Conservation (phyloP, 1,140 invertebrate genomes). For the Trissolcus basalis region DNA sequence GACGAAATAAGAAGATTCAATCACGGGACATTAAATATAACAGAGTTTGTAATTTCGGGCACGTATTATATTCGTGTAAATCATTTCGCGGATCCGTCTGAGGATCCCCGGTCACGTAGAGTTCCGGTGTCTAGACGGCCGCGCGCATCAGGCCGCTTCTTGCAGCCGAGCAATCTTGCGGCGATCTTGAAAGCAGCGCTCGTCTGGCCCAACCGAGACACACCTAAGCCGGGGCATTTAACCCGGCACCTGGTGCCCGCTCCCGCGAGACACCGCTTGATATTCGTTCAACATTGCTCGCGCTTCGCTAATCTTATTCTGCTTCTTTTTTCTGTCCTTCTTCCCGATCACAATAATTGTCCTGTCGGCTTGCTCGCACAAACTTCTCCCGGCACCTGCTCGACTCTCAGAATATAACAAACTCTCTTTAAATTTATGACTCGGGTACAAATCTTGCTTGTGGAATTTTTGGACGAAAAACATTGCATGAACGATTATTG, state of each 20-base stretch:
- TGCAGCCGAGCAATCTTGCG: constrained; percentile 41
- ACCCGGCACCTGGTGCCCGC: constrained; percentile 73
- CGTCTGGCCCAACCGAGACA: constrained; percentile 65
- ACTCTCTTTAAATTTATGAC: constrained; percentile 56
- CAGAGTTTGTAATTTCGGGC: constrained; percentile 25
- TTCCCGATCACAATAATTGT: constrained; percentile 56
- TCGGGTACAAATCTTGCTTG: constrained; percentile 22
- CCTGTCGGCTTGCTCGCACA: constrained; percentile 42
- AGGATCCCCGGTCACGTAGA: constrained; percentile 64
- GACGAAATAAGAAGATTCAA: neutral
- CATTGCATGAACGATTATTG: neutral
- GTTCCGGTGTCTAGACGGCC: constrained; percentile 28
- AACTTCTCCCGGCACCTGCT: constrained; percentile 46
- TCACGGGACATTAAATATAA: constrained; percentile 12
- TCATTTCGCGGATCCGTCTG: constrained; percentile 56
- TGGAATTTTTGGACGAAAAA: constrained; percentile 20
- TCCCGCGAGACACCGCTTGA: constrained; percentile 71
- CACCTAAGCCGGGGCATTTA: constrained; percentile 72
- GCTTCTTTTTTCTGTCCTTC: constrained; percentile 21
- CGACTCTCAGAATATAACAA: constrained; percentile 42
- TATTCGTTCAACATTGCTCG: constrained; percentile 69
- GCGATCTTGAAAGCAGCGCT: constrained; percentile 59
- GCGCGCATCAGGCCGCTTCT: constrained; percentile 54
- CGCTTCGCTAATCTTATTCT: constrained; percentile 58
- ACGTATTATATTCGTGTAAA: constrained; percentile 54